phyloP scores from a whole-genome alignment of 2,797 vertebrate species.

The Gadopsis marmoratus region DNA sequence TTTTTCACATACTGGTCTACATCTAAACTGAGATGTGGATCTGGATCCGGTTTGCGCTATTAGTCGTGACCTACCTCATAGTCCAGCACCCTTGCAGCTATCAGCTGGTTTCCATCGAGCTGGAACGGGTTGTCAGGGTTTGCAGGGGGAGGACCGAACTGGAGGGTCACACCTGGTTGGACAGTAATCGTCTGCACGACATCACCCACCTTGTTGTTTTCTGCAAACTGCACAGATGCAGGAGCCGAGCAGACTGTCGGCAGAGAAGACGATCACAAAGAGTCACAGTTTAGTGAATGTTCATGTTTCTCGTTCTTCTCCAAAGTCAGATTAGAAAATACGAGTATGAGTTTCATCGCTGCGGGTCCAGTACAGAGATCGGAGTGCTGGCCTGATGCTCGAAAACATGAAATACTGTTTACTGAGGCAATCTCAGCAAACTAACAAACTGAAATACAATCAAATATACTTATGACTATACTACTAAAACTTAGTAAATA shows the following conservation, averaged over 20 bases:
- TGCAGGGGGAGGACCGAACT: rapidly evolving
- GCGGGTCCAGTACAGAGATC: neutral
- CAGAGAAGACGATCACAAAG: slow-evolving; percentile 23
- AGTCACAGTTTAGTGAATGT: neutral
- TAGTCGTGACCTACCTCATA: slow-evolving; percentile 70
- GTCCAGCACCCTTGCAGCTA: slow-evolving; percentile 60
- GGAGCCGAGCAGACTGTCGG: slow-evolving; percentile 44
- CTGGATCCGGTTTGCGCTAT: neutral
- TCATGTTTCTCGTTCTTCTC: neutral
- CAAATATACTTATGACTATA: neutral
- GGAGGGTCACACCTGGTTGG: neutral
- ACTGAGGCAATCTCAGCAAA: neutral
- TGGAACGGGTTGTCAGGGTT: slow-evolving; percentile 26
- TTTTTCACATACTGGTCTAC: neutral
- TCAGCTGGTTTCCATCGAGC: slow-evolving; percentile 15
- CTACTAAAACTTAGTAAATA: neutral
- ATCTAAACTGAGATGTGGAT: rapidly evolving
- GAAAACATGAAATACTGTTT: neutral
- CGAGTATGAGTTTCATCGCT: neutral
- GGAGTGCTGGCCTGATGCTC: neutral
- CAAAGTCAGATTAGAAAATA: neutral
- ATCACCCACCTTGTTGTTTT: slow-evolving; percentile 56
- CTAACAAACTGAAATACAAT: neutral
- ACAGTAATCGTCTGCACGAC: slow-evolving; percentile 17
- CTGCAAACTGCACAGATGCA: rapidly evolving